Conservation (phyloP, 2,888 invertebrate species). For the Callosobruchus maculatus region DNA sequence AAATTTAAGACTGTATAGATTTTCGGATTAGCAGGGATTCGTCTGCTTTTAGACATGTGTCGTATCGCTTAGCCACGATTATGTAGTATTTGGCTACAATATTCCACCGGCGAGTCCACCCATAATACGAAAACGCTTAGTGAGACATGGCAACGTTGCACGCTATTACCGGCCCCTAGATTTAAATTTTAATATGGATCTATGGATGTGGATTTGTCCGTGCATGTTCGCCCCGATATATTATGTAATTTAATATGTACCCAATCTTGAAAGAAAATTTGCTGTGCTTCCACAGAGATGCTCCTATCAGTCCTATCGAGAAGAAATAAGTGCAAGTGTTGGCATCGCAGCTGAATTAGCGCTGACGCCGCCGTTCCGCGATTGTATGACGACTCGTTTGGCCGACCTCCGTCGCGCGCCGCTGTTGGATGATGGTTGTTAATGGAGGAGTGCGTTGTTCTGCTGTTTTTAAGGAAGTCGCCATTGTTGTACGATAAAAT, state of each 20-base stretch:
- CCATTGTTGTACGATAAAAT: constrained; percentile 48
- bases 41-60: no score
- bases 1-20: no score
- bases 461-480: constrained; percentile 45
- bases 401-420: constrained; percentile 37
- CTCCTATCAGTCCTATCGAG: not conserved
- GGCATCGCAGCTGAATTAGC: constrained; percentile 22
- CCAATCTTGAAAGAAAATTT: constrained; percentile 11
- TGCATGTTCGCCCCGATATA: not conserved
- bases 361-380: constrained; percentile 34
- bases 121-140: not conserved
- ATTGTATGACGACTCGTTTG: constrained; percentile 42
- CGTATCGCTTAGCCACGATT: no score
- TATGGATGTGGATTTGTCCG: constrained; percentile 8
- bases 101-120: not conserved
- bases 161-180: not conserved
- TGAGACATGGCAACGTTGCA: not conserved
- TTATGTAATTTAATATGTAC: not conserved
- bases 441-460: constrained; percentile 46
- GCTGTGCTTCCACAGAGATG: not conserved
- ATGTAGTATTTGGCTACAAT: no score
- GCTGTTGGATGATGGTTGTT: constrained; percentile 21
- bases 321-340: not conserved
- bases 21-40: no score
- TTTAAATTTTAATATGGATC: constrained; percentile 1